A percentile compares a stretch with the other conserved stretches of the same genome.
Conservation (phyloP, 2,888 invertebrate species). For the Chrysolina americana region DNA sequence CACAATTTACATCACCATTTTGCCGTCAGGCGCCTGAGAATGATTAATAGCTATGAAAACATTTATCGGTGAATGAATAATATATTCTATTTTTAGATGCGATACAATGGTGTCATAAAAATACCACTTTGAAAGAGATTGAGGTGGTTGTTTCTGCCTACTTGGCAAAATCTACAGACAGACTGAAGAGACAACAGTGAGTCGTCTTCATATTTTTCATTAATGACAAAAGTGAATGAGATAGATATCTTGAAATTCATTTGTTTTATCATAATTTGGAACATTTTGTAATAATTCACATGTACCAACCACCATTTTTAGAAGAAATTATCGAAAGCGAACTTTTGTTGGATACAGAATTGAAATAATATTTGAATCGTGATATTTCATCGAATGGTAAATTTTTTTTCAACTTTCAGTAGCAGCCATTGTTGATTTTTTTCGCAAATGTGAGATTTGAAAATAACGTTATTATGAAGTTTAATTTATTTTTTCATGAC, state of each 20-base stretch:
- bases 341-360: too few relatives aligned
- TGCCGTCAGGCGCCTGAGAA: background rate
- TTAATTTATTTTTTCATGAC: background rate
- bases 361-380: background rate
- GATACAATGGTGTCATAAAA: constrained; percentile 1
- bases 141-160: constrained; percentile 11
- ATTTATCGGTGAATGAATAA: constrained; percentile 10
- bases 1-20: constrained; percentile 3
- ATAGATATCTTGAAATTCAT: constrained; percentile 3
- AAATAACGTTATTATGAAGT: background rate
- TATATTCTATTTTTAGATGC: constrained; percentile 16
- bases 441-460: background rate
- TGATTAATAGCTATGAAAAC: background rate
- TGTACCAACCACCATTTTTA: too few relatives aligned
- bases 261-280: too few relatives aligned
- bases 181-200: constrained; percentile 13
- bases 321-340: too few relatives aligned
- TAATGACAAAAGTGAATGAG: background rate
- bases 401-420: background rate
- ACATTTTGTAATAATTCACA: too few relatives aligned
- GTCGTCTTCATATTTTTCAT: constrained; percentile 4
- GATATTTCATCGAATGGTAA: background rate
- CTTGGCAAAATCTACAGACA: constrained; percentile 7
- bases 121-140: constrained; percentile 2
- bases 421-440: background rate